Evolutionary conservation across 2,888 invertebrate species (phyloP).

Genomic region (Imbricaverruca yamaguchii): DNA sequence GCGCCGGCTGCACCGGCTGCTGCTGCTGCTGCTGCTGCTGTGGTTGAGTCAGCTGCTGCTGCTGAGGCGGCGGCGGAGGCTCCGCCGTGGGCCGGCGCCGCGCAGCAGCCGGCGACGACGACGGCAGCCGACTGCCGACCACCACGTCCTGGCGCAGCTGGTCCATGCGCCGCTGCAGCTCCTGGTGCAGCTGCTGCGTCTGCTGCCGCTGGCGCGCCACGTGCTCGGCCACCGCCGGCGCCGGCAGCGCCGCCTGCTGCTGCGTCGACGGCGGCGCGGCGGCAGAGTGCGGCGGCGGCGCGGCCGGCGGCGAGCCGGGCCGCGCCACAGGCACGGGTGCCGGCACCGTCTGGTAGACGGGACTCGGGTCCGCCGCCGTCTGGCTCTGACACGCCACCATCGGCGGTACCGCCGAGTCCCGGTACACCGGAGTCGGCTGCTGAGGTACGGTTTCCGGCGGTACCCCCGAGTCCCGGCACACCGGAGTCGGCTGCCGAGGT

Average conservation of each 20-base stretch:
- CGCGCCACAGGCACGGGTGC: background rate
- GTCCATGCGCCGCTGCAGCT: background rate
- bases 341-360: conserved; percentile 1
- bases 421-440: no score
- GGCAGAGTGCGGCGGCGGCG: background rate
- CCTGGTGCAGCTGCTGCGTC: background rate
- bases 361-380: background rate
- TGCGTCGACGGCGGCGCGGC: background rate
- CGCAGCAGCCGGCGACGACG: background rate
- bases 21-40: no score
- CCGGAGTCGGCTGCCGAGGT: no score
- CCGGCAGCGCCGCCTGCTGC: background rate
- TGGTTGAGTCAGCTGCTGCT: background rate
- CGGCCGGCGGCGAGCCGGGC: background rate
- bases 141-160: background rate
- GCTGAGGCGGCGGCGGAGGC: background rate
- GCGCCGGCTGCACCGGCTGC: no score
- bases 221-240: background rate
- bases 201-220: background rate
- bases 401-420: no score
- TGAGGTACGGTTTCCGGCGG: no score
- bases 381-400: no score
- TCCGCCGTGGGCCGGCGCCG: background rate
- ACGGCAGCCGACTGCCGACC: background rate
- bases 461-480: no score